Conservation (phyloP, 2,888 invertebrate genomes). For the Lagria hirta region DNA sequence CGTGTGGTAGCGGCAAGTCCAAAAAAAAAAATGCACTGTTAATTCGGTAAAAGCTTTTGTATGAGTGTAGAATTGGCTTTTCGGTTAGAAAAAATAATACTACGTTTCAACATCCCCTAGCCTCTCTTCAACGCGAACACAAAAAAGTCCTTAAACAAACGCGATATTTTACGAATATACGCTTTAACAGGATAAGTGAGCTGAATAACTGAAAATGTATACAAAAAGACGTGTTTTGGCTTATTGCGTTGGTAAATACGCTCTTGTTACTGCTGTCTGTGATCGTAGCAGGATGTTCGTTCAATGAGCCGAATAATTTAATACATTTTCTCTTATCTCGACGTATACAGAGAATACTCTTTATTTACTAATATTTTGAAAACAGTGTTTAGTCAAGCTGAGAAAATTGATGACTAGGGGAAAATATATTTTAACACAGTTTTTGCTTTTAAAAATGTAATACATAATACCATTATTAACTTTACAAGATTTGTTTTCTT, state of each 20-base stretch:
- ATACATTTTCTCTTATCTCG: conserved; percentile 20
- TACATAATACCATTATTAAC: too few relatives aligned
- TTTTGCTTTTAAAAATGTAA: too few relatives aligned
- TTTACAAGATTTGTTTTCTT: too few relatives aligned
- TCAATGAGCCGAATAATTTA: conserved; percentile 25
- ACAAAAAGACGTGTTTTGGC: conserved; percentile 13
- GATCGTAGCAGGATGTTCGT: conserved; percentile 15
- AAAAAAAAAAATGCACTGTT: conserved; percentile 44
- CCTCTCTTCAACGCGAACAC: conserved; percentile 39
- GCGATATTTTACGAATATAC: conserved; percentile 38
- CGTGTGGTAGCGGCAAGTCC: conserved; percentile 25
- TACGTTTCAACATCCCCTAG: conserved; percentile 42
- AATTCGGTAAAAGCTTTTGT: conserved; percentile 54
- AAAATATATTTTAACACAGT: too few relatives aligned
- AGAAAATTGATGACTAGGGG: too few relatives aligned
- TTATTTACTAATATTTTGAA: conserved; percentile 17
- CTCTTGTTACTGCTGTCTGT: conserved; percentile 22
- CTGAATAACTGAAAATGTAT: conserved; percentile 18
- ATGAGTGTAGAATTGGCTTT: conserved; percentile 46
- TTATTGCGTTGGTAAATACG: conserved; percentile 19
- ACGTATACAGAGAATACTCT: conserved; percentile 13
- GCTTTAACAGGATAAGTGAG: conserved; percentile 27
- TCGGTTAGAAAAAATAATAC: conserved; percentile 43
- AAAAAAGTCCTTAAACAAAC: conserved; percentile 47
- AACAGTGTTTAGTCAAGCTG: too few relatives aligned